Conservation (phyloP, 2,888 invertebrate genomes). For the Scaptomyza reducta region DNA sequence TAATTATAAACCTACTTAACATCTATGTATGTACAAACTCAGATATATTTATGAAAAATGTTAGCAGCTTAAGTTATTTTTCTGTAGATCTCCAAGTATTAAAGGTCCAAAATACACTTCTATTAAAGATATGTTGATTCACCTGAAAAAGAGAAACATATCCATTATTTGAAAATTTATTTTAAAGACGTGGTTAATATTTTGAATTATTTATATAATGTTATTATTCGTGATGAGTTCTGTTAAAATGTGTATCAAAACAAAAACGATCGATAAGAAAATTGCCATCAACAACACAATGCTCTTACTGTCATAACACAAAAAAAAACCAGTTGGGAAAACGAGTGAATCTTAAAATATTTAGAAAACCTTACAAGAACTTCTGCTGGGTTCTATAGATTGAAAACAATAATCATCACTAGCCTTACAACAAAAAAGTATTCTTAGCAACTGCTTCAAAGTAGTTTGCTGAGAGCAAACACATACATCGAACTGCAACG, state of each 20-base stretch:
- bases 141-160: constrained; percentile 71
- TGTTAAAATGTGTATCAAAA: not conserved
- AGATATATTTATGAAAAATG: constrained; percentile 59
- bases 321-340: not conserved
- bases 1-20: constrained; percentile 64
- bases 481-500: not conserved
- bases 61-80: constrained; percentile 64
- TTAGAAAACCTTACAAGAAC: not conserved
- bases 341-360: not conserved
- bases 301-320: not conserved
- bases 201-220: constrained; percentile 1
- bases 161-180: constrained; percentile 8
- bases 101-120: constrained; percentile 61
- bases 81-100: constrained; percentile 66
- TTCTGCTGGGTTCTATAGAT: not conserved
- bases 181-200: not conserved
- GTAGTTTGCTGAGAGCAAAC: not conserved
- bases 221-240: not conserved
- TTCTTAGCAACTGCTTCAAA: not conserved
- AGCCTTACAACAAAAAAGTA: not conserved
- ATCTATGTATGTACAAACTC: constrained; percentile 70
- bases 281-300: not conserved
- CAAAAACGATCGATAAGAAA: not conserved
- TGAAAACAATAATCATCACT: not conserved
- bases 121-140: constrained; percentile 83